Evolutionary conservation across 2,113 vertebrate species (phyloP), one percentile per base, ranked within the genome.

Genomic region (Galeopterus variegatus): DNA sequence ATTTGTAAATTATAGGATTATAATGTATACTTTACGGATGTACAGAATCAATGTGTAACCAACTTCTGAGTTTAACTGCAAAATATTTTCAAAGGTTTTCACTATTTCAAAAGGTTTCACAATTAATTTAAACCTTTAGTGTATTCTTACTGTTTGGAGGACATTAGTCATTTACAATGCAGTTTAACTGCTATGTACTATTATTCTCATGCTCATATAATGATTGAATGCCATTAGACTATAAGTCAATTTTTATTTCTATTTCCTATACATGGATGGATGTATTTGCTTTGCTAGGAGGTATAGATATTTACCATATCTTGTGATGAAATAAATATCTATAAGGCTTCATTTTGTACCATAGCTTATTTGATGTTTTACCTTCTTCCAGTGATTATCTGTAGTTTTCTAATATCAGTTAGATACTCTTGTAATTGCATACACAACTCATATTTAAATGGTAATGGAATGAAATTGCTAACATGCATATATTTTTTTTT

Each of bases 401-500:
- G 11, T 17, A 97, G 48, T 96, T 96, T 41, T 73, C 65, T 83
- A 94, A 75, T 62, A 87, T 79, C 85, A 98, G 77, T 94, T 96
- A 97, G 58, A 87, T 96, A 97, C 58, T 95, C 33, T 73, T 96
- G 73, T 96, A 97, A 87, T 94, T 98, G 77, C 80, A 91, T 15
- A 88, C 58, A 73, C 45, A 97, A 70, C 69, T 79, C 28, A 79
- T 85, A 65, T 90, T 97, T 96, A 98, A 98, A 98, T 98, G 91
- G 97, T 98, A 97, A 98, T 98, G 67, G 86, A 95, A n/a, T 95
- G 87, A 97, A 98, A 96, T 97, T 98, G 62, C 72, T 97, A 88
- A 76, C 65, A 98, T 98, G 60, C 77, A 96, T 97, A 97, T 98
- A n/a, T n/a, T n/a, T n/a, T n/a, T n/a, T n/a, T n/a, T n/a, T n/a